Conservation (phyloP, 2,797 vertebrate species). For the Pangasius djambal region DNA sequence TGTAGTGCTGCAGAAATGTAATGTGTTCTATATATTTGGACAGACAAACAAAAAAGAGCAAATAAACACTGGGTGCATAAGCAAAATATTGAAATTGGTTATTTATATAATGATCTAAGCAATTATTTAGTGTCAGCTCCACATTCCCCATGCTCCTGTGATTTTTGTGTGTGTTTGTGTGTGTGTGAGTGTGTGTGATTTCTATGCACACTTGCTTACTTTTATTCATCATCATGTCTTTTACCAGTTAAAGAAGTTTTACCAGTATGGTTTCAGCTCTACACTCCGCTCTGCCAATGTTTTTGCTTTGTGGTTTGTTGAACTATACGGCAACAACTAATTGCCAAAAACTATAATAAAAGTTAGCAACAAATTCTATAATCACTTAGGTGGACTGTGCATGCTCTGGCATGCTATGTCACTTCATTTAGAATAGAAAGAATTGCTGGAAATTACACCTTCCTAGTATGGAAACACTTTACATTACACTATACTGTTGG, state of each 20-base stretch:
- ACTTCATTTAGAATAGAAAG: neutral
- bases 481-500: too few relatives aligned
- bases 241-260: neutral
- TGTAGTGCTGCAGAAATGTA: neutral
- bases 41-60: neutral
- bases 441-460: neutral
- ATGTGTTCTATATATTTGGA: neutral
- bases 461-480: too few relatives aligned
- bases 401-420: neutral
- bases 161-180: neutral
- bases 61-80: neutral
- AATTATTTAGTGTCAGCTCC: neutral
- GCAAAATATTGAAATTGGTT: neutral
- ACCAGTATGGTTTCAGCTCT: neutral
- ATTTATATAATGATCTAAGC: neutral
- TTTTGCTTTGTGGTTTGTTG: conserved; percentile 2
- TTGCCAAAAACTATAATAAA: neutral
- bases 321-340: neutral
- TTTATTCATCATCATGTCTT: neutral
- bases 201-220: neutral
- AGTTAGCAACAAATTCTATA: neutral
- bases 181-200: neutral
- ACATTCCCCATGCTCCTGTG: too few relatives aligned
- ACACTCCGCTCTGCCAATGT: neutral
- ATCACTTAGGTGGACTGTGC: neutral